phyloP scores from a whole-genome alignment of 1,140 invertebrate species.

The Chrysopa pallens region DNA sequence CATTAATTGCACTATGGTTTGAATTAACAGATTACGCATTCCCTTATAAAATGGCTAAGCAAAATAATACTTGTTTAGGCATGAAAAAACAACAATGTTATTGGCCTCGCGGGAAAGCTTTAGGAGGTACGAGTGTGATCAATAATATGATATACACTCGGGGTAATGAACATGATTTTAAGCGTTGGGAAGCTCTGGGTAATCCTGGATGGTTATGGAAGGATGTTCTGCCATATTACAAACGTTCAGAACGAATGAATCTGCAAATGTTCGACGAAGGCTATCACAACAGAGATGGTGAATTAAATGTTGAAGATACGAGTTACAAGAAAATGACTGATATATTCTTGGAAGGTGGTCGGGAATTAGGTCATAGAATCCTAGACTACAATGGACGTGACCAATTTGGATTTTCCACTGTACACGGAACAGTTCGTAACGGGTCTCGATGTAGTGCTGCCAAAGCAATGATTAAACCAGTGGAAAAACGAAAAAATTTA shows the following conservation, averaged over 20 bases:
- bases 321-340: conserved; percentile 31
- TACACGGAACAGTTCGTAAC: conserved; percentile 8
- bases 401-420: conserved; percentile 4
- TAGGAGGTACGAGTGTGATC: conserved; percentile 55
- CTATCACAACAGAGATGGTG: conserved; percentile 44
- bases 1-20: conserved; percentile 43
- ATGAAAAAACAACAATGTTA: conserved; percentile 29
- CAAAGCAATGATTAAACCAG: conserved; percentile 26
- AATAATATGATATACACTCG: conserved; percentile 70
- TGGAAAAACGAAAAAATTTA: conserved; percentile 26
- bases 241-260: conserved; percentile 35
- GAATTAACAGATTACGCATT: conserved; percentile 59
- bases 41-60: conserved; percentile 56
- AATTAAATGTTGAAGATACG: conserved; percentile 39
- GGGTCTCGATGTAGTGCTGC: conserved; percentile 30
- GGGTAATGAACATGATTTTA: conserved; percentile 56
- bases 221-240: conserved; percentile 47
- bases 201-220: conserved; percentile 51
- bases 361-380: conserved; percentile 3
- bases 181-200: conserved; percentile 39
- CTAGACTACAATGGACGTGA: conserved; percentile 5
- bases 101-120: conserved; percentile 34
- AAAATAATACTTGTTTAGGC: conserved; percentile 41
- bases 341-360: conserved; percentile 3
- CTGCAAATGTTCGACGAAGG: conserved; percentile 18